A percentile compares a stretch with the other conserved stretches of the same genome.
phyloP scores from a whole-genome alignment of 2,797 vertebrate species.

The Chloroceryle inda region DNA sequence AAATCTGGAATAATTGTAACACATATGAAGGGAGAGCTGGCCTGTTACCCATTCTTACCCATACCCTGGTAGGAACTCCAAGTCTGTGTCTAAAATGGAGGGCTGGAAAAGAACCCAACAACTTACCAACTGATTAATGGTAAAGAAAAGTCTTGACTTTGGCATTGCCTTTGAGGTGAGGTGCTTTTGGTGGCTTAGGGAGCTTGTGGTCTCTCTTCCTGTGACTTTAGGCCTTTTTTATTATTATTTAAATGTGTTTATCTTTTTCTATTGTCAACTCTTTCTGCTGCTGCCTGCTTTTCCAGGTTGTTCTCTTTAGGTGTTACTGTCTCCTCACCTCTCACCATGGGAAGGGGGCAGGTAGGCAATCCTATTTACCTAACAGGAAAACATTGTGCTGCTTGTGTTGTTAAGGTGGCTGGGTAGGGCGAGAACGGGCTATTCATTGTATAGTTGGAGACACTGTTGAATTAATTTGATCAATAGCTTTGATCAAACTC shows the following conservation, averaged over 20 bases:
- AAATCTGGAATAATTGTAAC: accelerated
- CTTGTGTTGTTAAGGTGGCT: constrained; percentile 4
- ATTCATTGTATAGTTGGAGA: not conserved
- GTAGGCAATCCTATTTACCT: not conserved
- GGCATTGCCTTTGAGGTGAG: accelerated
- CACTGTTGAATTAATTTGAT: not conserved
- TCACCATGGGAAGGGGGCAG: not conserved
- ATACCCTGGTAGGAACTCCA: not conserved
- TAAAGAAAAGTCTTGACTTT: not conserved
- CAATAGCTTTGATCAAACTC: too few relatives aligned
- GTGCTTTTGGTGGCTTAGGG: not conserved
- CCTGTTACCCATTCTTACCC: not conserved
- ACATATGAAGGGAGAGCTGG: accelerated
- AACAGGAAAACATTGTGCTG: not conserved
- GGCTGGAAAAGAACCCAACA: accelerated
- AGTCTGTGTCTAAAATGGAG: accelerated
- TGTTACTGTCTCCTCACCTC: not conserved
- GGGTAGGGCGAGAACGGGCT: not conserved
- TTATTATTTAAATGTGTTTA: not conserved
- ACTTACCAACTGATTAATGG: not conserved
- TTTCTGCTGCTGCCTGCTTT: not conserved
- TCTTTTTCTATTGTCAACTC: not conserved
- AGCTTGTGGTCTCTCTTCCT: not conserved
- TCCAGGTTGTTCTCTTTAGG: not conserved
- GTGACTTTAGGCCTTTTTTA: not conserved